phyloP scores from a whole-genome alignment of 2,888 invertebrate species.

The Fragum whitleyi region DNA sequence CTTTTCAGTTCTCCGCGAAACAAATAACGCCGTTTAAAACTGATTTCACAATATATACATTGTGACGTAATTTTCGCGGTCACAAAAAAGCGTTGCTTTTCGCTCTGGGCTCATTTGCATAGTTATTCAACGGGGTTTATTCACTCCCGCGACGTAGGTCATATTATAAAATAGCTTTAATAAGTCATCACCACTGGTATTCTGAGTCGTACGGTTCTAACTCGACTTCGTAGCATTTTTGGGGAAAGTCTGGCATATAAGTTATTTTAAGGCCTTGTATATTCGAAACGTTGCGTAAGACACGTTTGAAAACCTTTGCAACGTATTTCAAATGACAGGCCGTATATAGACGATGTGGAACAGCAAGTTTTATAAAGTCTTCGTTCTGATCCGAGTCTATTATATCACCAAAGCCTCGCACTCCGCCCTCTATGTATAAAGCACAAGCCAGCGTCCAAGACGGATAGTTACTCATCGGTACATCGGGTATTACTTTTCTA shows the following conservation, averaged over 20 bases:
- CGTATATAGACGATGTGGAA: slow-evolving; percentile 34
- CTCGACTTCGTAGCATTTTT: slow-evolving; percentile 16
- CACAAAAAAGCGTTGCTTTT: too few relatives aligned
- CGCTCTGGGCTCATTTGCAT: too few relatives aligned
- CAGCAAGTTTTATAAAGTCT: slow-evolving; percentile 28
- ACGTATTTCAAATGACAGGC: slow-evolving; percentile 22
- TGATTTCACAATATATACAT: too few relatives aligned
- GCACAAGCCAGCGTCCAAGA: slow-evolving; percentile 39
- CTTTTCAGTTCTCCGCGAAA: too few relatives aligned
- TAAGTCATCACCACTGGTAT: background rate
- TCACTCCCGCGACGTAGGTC: too few relatives aligned
- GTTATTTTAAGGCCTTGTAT: slow-evolving; percentile 9
- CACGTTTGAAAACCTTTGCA: slow-evolving; percentile 2
- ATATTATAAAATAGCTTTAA: too few relatives aligned
- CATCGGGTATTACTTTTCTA: slow-evolving; percentile 16
- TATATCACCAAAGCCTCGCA: slow-evolving; percentile 1
- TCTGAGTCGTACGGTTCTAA: background rate
- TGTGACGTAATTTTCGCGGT: too few relatives aligned
- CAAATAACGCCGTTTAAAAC: too few relatives aligned
- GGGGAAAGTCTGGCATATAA: slow-evolving; percentile 6
- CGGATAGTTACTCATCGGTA: slow-evolving; percentile 8
- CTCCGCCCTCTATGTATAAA: slow-evolving; percentile 33
- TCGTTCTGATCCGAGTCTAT: background rate
- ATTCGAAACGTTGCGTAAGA: background rate
- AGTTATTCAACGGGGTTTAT: too few relatives aligned